phyloP scores from a whole-genome alignment of 2,888 invertebrate species.

The Apoda limacodes region DNA sequence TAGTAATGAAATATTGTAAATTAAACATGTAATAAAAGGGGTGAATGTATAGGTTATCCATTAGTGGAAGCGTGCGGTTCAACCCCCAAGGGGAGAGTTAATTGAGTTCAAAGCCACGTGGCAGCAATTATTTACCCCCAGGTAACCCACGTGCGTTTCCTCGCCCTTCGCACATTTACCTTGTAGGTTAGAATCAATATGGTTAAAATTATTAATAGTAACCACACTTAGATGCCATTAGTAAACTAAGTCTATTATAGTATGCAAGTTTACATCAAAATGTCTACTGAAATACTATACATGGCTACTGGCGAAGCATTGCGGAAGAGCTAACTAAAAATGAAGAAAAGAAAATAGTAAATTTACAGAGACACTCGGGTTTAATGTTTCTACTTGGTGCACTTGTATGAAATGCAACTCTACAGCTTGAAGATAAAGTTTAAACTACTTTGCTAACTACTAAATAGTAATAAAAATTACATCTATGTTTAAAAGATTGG shows the following conservation, averaged over 20 bases:
- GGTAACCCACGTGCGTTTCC: conserved; percentile 46
- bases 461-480: no score
- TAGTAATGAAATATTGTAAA: no score
- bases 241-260: no score
- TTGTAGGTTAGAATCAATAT: no score
- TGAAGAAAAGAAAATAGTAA: conserved; percentile 60
- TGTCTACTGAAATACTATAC: conserved; percentile 24
- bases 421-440: conserved; percentile 30
- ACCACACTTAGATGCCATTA: no score
- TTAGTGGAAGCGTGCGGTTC: conserved; percentile 41
- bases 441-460: conserved; percentile 26
- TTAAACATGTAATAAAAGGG: no score
- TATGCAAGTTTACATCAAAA: no score
- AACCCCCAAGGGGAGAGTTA: conserved; percentile 42
- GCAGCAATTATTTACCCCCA: conserved; percentile 63
- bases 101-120: conserved; percentile 58
- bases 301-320: conserved; percentile 50
- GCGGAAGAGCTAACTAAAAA: conserved; percentile 61
- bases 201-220: no score
- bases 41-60: no score
- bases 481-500: no score
- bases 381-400: conserved; percentile 44
- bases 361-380: conserved; percentile 61
- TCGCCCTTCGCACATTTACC: conserved; percentile 17
- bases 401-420: conserved; percentile 30